Base-by-base conservation (phyloP, 2,888 invertebrate genomes). In the Nipponacmea schrenckii region DNA sequence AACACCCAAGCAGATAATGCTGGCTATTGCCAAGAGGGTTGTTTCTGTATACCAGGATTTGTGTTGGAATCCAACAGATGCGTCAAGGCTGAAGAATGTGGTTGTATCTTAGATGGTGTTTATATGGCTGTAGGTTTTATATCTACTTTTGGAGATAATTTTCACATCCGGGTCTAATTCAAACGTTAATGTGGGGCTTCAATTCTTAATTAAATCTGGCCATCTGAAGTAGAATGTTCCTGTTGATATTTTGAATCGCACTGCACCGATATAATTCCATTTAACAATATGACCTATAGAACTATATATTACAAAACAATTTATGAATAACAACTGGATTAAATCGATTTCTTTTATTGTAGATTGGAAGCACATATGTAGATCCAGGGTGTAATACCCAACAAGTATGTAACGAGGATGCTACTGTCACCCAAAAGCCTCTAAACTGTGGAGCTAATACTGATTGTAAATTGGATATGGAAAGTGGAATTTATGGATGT, bases 11-110 rank as follows among this genome's bases (percentile, higher is more conserved):
- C 67, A 15, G 62, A 48, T n/a, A 20, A 62, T 14, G 17, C 64
- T 8, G 62, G 39, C 0, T 24, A 31, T 27, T 82, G 80, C 62
- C 46, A 20, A 2, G 79, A 81, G 17, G 82, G 81, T 0, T 84
- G 85, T 66, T 81, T 79, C 72, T 84, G 85, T 77, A 72, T 72
- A 10, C 75, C 76, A 3, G 81, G 80, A 1, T 78, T 69, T 65
- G 70, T 81, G 15, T 48, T 81, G 72, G 81, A 82, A 46, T 81
- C 72, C 0, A 72, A 77, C 62, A 64, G 70, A 10, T 85, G 84
- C 68, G 75, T 84, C 0, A 31, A 50, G 1, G 56, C 69, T 1
- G 75, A 74, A 8, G 76, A 84, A 15, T 86, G 86, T 73, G 86
- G 86, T 5, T 86, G 86, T 74, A 45, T 76, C 17, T 78, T 78